Evolutionary conservation across 2,797 vertebrate species (phyloP).

Genomic region (Anabacerthia variegaticeps): DNA sequence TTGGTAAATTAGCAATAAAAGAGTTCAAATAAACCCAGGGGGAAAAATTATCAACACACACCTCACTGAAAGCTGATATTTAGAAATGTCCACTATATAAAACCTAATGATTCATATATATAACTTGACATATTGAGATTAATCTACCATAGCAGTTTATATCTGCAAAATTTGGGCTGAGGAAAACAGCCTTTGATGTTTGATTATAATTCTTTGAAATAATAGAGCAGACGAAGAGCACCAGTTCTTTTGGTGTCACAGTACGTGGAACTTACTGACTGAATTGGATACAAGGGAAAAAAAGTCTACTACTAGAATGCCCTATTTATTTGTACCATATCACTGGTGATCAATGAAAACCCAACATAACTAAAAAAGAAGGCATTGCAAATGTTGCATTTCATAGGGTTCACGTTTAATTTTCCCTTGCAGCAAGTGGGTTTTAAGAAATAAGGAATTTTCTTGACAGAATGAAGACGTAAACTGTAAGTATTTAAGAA

Average conservation of each 20-base stretch:
- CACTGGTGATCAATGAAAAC: neutral
- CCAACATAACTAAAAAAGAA: neutral
- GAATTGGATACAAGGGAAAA: neutral
- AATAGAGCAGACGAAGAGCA: neutral
- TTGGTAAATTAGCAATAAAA: constrained; percentile 20
- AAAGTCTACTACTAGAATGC: neutral
- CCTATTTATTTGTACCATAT: neutral
- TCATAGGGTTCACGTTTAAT: neutral
- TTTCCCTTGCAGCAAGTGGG: neutral
- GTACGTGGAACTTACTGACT: neutral
- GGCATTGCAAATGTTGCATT: neutral
- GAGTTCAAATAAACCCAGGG: constrained; percentile 18
- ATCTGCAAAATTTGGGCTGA: neutral
- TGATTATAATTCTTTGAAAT: constrained; percentile 11
- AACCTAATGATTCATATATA: neutral
- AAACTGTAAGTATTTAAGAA: neutral
- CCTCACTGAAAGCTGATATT: neutral
- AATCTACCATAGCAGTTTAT: constrained; percentile 26
- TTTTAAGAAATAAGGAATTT: neutral
- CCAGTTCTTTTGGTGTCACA: neutral
- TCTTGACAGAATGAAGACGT: neutral
- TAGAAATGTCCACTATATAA: constrained; percentile 10
- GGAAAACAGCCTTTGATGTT: neutral
- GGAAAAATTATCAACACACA: neutral
- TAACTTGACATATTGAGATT: constrained; percentile 25